phyloP scores from a whole-genome alignment of 2,888 invertebrate genomes.

The Timandra comae region DNA sequence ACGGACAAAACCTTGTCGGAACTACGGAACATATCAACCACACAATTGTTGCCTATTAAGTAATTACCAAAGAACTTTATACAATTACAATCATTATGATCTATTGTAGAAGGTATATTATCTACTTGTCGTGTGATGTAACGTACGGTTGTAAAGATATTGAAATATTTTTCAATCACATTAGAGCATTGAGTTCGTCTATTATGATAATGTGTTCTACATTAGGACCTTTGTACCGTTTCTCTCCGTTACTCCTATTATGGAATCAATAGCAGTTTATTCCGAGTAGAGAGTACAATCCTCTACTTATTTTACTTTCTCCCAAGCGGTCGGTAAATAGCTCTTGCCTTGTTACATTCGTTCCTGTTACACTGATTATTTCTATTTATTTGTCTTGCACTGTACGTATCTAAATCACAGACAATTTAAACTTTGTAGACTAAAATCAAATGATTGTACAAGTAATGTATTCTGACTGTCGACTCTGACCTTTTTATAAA shows the following conservation, averaged over 20 bases:
- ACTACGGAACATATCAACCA: neutral
- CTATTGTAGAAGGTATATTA: conserved; percentile 10
- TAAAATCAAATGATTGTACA: too few relatives aligned
- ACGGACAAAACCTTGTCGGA: conserved; percentile 26
- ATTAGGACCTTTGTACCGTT: conserved; percentile 34
- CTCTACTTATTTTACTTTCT: conserved; percentile 43
- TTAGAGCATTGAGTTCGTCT: conserved; percentile 20
- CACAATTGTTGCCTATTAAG: neutral
- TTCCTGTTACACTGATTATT: conserved; percentile 27
- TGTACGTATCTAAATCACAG: too few relatives aligned
- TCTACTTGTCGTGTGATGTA: conserved; percentile 1
- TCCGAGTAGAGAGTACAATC: conserved; percentile 23
- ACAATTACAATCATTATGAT: conserved; percentile 15
- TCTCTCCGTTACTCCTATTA: conserved; percentile 34
- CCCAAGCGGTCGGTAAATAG: conserved; percentile 37
- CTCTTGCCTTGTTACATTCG: conserved; percentile 28
- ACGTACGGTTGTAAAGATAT: conserved; percentile 8
- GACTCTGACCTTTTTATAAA: too few relatives aligned
- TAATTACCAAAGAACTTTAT: neutral
- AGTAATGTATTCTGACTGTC: too few relatives aligned
- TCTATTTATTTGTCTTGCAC: conserved; percentile 4
- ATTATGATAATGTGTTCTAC: conserved; percentile 36
- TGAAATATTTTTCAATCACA: conserved; percentile 28
- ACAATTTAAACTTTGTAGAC: too few relatives aligned
- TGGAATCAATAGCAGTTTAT: conserved; percentile 31